A percentile compares a stretch with the other conserved stretches of the same genome.
phyloP scores from a whole-genome alignment of 2,888 invertebrate genomes.

The Drosophila algonquin region DNA sequence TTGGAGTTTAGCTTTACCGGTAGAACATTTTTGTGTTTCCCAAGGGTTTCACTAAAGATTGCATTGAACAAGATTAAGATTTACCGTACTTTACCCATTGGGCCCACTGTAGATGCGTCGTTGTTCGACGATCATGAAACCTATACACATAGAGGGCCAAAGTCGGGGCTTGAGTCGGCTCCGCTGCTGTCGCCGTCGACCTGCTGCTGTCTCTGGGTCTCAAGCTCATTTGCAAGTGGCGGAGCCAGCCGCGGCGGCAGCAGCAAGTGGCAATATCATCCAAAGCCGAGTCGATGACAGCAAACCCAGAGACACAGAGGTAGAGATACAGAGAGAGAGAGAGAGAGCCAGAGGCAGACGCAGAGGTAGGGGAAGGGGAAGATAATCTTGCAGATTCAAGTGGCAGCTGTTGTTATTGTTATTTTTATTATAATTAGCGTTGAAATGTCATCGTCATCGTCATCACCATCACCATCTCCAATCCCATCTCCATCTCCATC shows the following conservation, averaged over 20 bases:
- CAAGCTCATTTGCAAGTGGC: conserved; percentile 47
- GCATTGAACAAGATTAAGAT: too few relatives aligned
- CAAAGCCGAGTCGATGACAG: conserved; percentile 39
- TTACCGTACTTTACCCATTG: background rate
- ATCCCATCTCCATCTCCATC: conserved; percentile 17
- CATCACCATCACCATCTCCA: conserved; percentile 15
- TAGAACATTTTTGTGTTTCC: too few relatives aligned
- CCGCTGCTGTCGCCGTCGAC: background rate
- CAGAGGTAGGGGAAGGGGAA: conserved; percentile 12
- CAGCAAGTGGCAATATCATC: conserved; percentile 76
- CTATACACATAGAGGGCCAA: conserved; percentile 10
- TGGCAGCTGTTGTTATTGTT: conserved; percentile 73
- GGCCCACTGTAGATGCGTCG: conserved; percentile 15
- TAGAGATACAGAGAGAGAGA: background rate
- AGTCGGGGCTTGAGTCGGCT: background rate
- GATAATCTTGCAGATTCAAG: conserved; percentile 71
- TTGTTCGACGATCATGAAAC: conserved; percentile 21
- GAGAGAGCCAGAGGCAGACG: background rate
- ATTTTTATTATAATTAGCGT: conserved; percentile 76
- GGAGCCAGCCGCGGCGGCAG: background rate
- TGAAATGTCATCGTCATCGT: conserved; percentile 70
- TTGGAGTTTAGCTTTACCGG: too few relatives aligned
- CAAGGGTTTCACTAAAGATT: too few relatives aligned
- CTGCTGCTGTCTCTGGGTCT: conserved; percentile 4
- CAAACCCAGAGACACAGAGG: conserved; percentile 50